Percentiles rank a stretch among this genome's conserved stretches.
Evolutionary conservation across 2,888 invertebrate genomes (phyloP).

Genomic region (Eurytoma adleriae): DNA sequence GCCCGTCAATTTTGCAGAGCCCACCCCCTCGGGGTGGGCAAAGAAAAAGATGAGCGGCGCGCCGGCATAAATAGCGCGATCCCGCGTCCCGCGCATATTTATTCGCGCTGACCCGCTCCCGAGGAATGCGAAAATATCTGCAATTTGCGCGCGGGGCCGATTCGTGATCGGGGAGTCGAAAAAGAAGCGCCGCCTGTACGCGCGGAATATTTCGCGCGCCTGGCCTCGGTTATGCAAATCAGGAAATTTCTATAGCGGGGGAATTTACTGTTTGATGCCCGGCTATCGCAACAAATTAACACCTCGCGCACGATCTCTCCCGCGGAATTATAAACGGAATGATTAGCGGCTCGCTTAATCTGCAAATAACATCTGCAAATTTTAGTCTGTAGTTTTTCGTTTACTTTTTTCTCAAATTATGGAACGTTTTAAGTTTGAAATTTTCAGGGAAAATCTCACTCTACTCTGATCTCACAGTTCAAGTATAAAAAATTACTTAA

Average conservation of each 20-base stretch:
- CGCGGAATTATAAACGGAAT: too few relatives aligned
- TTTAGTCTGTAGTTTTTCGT: background rate
- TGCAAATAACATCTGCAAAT: background rate
- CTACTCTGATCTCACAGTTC: too few relatives aligned
- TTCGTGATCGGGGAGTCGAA: conserved; percentile 45
- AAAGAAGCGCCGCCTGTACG: background rate
- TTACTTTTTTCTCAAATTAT: too few relatives aligned
- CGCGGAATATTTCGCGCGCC: conserved; percentile 24
- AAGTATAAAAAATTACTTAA: too few relatives aligned
- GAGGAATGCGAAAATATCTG: conserved; percentile 34
- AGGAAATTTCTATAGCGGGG: conserved; percentile 2
- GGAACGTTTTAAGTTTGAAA: too few relatives aligned
- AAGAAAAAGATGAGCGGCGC: background rate
- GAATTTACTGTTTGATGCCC: background rate
- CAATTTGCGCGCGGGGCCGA: conserved; percentile 12
- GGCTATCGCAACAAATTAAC: background rate
- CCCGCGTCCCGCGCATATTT: conserved; percentile 18
- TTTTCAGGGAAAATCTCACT: too few relatives aligned
- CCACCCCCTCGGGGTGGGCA: background rate
- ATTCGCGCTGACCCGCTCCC: conserved; percentile 15
- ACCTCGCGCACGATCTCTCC: background rate
- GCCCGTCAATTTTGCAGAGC: conserved; percentile 2
- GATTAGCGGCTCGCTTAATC: too few relatives aligned
- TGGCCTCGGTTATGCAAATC: background rate
- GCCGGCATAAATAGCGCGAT: conserved; percentile 21